These are phyloP conservation scores for Temnothorax ravouxi DNA, from an alignment of 2,888 invertebrate genomes.

Conservation along the genomic window DNA sequence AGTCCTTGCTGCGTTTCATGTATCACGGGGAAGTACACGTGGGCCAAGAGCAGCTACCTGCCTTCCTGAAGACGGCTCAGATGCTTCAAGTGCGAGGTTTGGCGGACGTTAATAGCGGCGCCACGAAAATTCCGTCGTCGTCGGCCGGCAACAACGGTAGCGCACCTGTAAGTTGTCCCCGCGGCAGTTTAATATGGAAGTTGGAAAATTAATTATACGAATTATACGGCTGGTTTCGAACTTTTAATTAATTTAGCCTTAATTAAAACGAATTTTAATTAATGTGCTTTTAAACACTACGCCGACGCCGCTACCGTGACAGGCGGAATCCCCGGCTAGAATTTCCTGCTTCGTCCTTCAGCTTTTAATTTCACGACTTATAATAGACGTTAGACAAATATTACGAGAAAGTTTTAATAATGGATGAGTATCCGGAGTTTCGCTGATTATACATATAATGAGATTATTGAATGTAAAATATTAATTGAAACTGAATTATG, in stretches of 20 bases:
- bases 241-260: conserved; percentile 59
- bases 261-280: conserved; percentile 59
- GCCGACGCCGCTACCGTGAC: conserved; percentile 43
- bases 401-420: conserved; percentile 46
- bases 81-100: conserved; percentile 95
- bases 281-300: conserved; percentile 57
- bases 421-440: conserved; percentile 24
- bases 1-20: conserved; percentile 95
- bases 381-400: conserved; percentile 57
- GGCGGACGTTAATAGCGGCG: conserved; percentile 91
- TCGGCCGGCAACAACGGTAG: conserved; percentile 89
- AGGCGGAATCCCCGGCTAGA: conserved; percentile 48
- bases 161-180: conserved; percentile 89
- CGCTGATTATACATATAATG: conserved; percentile 27
- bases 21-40: conserved; percentile 97
- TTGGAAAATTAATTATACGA: conserved; percentile 57
- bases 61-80: conserved; percentile 95
- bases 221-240: conserved; percentile 58
- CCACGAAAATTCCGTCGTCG: conserved; percentile 82
- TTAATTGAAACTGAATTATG: conserved; percentile 77
- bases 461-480: conserved; percentile 37
- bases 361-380: conserved; percentile 51
- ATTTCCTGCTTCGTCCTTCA: conserved; percentile 45
- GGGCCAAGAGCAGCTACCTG: conserved; percentile 94
- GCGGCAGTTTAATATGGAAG: conserved; percentile 54